These are phyloP conservation scores for Pediacus dermestoides DNA, from an alignment of 2,888 invertebrate genomes.

Conservation along the genomic window DNA sequence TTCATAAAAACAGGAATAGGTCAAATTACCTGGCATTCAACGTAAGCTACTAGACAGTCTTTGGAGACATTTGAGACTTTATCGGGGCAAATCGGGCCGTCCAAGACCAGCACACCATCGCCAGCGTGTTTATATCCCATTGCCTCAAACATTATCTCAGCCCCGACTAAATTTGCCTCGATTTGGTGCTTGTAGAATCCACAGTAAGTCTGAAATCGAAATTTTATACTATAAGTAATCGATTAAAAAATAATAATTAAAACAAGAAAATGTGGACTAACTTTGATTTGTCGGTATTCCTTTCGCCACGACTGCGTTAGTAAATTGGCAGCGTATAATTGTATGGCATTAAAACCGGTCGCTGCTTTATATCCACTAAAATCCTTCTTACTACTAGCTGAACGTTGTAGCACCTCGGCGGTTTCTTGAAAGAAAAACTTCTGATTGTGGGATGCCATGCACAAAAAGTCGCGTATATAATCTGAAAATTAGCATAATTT, in stretches of 20 bases:
- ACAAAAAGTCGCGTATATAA: conserved; percentile 73
- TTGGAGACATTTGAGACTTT: conserved; percentile 74
- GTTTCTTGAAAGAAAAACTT: conserved; percentile 78
- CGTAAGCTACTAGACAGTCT: conserved; percentile 81
- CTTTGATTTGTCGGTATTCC: conserved; percentile 79
- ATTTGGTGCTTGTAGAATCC: conserved; percentile 88
- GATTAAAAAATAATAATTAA: conserved; percentile 1
- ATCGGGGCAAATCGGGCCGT: conserved; percentile 78
- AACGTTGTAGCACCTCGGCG: conserved; percentile 69
- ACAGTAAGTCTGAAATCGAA: conserved; percentile 66
- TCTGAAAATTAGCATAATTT: no score
- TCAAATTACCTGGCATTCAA: conserved; percentile 77
- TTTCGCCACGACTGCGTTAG: conserved; percentile 85
- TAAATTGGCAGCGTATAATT: conserved; percentile 81
- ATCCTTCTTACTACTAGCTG: conserved; percentile 65
- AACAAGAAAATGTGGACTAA: conserved; percentile 50
- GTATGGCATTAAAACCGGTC: conserved; percentile 79
- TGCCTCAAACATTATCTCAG: conserved; percentile 71
- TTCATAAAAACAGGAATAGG: no score
- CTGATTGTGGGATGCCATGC: conserved; percentile 71
- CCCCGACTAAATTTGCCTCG: conserved; percentile 73
- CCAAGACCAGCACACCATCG: conserved; percentile 58
- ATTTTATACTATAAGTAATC: no score
- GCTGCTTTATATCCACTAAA: conserved; percentile 80
- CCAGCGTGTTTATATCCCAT: conserved; percentile 75